Base-by-base conservation (phyloP, 2,888 invertebrate species). In the Apodemia zela region DNA sequence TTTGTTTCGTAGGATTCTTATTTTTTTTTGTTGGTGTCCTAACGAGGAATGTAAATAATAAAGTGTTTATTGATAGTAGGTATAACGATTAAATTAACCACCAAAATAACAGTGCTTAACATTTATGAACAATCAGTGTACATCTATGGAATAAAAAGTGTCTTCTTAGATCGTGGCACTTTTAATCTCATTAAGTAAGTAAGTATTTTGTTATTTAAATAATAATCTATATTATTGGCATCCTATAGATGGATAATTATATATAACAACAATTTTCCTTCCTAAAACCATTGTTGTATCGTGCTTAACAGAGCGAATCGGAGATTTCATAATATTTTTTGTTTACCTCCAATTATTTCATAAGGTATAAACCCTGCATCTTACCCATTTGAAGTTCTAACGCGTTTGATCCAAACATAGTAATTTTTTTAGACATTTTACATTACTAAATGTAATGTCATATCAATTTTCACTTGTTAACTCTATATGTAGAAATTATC, bases 261-360 rank as follows among this genome's bases (percentile, higher is more conserved):
- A 11, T 5, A n/a, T 0, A 21, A 51, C 10, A 21, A 54, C 4
- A 25, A 45, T 21, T 25, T 54, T 2, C 25, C 54, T 10, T 54
- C 13, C 7, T 11, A 25, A 25, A 25, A 54, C 15, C 25, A 25
- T 54, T 54, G 25, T 51, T 21, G 13, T 21, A 42, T 45, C 38
- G 60, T 38, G 60, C 15, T 60, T 45, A 60, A 25, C 21, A 25
- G 45, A 60, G 38, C 60, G 21, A 21, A 60, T 45, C 42, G 13
- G 21, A 15, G n/a, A 60, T 60, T 60, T 60, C 47, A n/a, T 45
- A 60, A 60, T 63, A 25, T 61, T 59, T 62, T 64, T 64, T 66
- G 61, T 63, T 64, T 66, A 64, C 63, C 64, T 61, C 57, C 64
- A 51, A 51, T 25, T 42, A 18, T 49, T 45, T 38, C n/a, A n/a